Evolutionary conservation across 2,888 invertebrate genomes (phyloP).

Genomic region (Parnassius glacialis): DNA sequence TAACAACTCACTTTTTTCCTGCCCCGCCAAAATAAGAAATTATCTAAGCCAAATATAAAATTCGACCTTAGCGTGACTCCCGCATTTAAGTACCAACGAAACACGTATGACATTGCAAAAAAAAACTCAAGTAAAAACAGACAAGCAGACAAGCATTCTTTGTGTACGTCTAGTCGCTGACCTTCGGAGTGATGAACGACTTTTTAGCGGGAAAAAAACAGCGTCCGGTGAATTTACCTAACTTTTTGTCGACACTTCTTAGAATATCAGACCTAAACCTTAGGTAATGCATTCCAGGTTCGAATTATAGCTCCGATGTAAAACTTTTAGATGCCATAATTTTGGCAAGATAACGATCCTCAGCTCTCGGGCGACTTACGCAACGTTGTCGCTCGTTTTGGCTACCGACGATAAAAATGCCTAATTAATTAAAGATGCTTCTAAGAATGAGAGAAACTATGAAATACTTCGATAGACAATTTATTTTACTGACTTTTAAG

Average conservation of each 20-base stretch:
- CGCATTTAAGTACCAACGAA: constrained; percentile 45
- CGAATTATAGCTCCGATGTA: constrained; percentile 58
- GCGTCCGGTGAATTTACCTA: constrained; percentile 78
- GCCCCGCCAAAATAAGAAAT: constrained; percentile 60
- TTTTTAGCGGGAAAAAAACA: constrained; percentile 66
- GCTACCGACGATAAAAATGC: constrained; percentile 37
- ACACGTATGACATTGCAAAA: constrained; percentile 75
- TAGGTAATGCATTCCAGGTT: constrained; percentile 65
- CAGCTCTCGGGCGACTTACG: constrained; percentile 41
- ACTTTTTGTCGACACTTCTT: constrained; percentile 71
- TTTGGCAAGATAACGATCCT: constrained; percentile 65
- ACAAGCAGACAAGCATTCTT: constrained; percentile 72
- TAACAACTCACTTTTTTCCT: constrained; percentile 44
- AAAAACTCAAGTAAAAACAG: constrained; percentile 66
- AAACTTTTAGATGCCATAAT: constrained; percentile 68
- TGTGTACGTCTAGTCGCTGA: constrained; percentile 72
- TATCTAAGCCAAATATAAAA: constrained; percentile 55
- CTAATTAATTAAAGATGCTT: constrained; percentile 52
- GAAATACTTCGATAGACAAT: constrained; percentile 10
- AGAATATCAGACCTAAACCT: constrained; percentile 61
- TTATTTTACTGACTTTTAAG: constrained; percentile 20
- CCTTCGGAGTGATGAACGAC: constrained; percentile 75
- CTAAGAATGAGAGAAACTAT: constrained; percentile 36
- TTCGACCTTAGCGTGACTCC: constrained; percentile 73
- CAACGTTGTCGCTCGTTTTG: constrained; percentile 33